Conservation (phyloP, 1,140 invertebrate genomes). For the Neodiprion virginianus region DNA sequence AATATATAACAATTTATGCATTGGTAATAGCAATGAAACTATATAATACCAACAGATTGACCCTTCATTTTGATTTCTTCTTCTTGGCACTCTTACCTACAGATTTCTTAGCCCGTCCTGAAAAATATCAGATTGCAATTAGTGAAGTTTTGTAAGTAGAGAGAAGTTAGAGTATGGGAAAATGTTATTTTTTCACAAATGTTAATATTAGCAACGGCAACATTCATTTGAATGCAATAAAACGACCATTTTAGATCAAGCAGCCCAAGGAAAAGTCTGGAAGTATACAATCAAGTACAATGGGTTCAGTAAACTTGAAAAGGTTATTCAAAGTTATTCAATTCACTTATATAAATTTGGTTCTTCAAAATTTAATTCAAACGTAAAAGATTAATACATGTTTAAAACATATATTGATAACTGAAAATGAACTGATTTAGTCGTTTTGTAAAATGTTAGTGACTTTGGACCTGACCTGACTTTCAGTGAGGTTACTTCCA, state of each 20-base stretch:
- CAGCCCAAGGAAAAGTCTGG: background rate
- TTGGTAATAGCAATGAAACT: background rate
- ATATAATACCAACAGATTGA: background rate
- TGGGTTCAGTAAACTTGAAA: too few species aligned
- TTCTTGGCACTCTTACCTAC: conserved; percentile 38
- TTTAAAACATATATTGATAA: too few species aligned
- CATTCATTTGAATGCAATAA: background rate
- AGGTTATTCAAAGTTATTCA: too few species aligned
- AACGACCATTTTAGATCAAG: background rate
- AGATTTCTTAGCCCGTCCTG: conserved; percentile 39
- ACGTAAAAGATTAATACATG: too few species aligned
- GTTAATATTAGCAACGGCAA: conserved; percentile 26
- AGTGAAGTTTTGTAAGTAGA: too few species aligned
- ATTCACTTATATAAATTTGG: too few species aligned
- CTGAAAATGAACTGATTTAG: too few species aligned
- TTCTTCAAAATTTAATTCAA: too few species aligned
- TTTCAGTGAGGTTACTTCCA: too few species aligned
- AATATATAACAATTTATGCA: background rate
- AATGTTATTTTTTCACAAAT: conserved; percentile 26
- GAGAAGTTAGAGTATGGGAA: conserved; percentile 7
- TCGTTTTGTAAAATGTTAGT: too few species aligned
- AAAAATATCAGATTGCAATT: conserved; percentile 24
- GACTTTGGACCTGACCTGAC: too few species aligned
- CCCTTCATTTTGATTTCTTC: conserved; percentile 41
- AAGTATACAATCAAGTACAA: background rate